Base-by-base conservation (phyloP, 1,140 invertebrate species). In the Ctenoplectra terminalis region DNA sequence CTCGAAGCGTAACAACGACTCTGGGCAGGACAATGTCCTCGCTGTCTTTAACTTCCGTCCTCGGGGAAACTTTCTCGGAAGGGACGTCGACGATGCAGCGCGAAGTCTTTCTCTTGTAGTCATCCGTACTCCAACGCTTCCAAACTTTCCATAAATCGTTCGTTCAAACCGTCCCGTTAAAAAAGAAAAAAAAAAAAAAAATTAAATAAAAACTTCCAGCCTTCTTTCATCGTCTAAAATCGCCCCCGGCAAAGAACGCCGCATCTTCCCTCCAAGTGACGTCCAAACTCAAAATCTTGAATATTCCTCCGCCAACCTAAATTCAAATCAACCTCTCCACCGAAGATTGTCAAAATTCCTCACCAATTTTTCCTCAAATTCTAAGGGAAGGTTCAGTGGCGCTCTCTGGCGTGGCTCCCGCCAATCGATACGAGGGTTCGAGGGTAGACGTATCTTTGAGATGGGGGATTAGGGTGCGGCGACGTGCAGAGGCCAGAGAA, bases 401-500 rank as follows among this genome's bases (percentile, higher is more conserved):
- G 91, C 91, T 56, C 91, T 89, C 92, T 92, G 73, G 87, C 87
- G 91, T 89, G 82, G 50, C 48, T 63, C 75, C 74, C 61, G 86
- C 85, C 90, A 93, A 93, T 93, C 92, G 90, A 93, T 93, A 92
- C 89, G 74, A 40, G 70, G 77, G 84, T 90, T 87, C 82, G 87
- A 86, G 90, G 84, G 89, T 88, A 86, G 86, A 88, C 88, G 91
- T 90, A 92, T 92, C 90, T 92, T 90, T 87, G 90, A 90, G 90
- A 90, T 90, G 88, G 90, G 83, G 87, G 91, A 93, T 93, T 92
- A 92, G 92, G 91, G 92, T 90, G 91, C 91, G 91, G 92, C 90
- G 87, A 90, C 89, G 91, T 88, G 86, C 87, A 79, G 78, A 84
- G 83, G 78, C 78, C 85, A 73, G 74, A 79, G 81, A 73, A 83